Conservation (phyloP, 2,888 invertebrate genomes). For the Rhamnusium bicolor region DNA sequence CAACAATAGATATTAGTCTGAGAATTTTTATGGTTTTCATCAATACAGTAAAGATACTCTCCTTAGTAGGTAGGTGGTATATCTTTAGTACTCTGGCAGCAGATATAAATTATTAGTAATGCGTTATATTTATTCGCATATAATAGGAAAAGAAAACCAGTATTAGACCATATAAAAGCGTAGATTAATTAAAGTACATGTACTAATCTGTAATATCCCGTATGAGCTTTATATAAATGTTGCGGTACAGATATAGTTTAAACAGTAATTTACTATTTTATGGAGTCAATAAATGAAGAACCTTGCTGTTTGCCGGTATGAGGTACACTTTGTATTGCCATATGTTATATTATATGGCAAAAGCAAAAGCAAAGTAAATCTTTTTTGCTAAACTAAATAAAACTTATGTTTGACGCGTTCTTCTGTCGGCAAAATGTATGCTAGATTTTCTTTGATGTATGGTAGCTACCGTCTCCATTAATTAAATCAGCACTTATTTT, state of each 20-base stretch:
- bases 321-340: slow-evolving; percentile 40
- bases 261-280: slow-evolving; percentile 24
- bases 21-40: neutral
- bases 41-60: neutral
- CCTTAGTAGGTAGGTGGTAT: neutral
- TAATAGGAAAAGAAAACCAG: neutral
- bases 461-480: slow-evolving; percentile 38
- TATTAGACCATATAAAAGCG: slow-evolving; percentile 3
- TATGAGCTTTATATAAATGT: slow-evolving; percentile 9
- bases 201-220: slow-evolving; percentile 6
- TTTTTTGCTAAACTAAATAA: slow-evolving; percentile 41
- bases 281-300: slow-evolving; percentile 19
- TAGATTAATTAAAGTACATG: slow-evolving; percentile 3
- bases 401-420: slow-evolving; percentile 36
- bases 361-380: slow-evolving; percentile 26
- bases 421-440: slow-evolving; percentile 39
- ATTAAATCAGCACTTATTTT: slow-evolving; percentile 44
- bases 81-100: neutral
- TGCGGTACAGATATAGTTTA: slow-evolving; percentile 9
- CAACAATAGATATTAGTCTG: too few relatives aligned
- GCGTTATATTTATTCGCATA: neutral
- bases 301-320: slow-evolving; percentile 35
- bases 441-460: slow-evolving; percentile 43
- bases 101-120: neutral
- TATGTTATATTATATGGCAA: slow-evolving; percentile 39